phyloP scores from a whole-genome alignment of 2,797 vertebrate genomes.

The Dromococcyx pavoninus region DNA sequence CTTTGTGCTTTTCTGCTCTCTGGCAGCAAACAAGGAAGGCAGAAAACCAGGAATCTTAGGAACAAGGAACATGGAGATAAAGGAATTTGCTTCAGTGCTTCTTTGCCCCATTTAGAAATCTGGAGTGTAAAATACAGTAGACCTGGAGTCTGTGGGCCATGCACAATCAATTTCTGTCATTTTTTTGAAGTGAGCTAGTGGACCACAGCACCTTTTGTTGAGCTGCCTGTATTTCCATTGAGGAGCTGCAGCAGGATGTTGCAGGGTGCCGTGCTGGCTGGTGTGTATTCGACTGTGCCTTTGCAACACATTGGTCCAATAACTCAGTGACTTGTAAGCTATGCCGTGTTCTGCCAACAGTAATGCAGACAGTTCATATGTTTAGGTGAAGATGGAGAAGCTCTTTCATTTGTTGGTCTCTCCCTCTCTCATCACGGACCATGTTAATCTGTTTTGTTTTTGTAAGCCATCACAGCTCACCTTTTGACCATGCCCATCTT shows the following conservation, averaged over 20 bases:
- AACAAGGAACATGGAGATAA: not conserved
- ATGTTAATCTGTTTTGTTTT: not conserved
- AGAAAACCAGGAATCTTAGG: not conserved
- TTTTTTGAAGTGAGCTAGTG: not conserved
- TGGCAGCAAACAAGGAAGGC: not conserved
- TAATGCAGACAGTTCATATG: not conserved
- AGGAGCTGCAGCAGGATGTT: not conserved
- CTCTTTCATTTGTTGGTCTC: not conserved
- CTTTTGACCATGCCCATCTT: not conserved
- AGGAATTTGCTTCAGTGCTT: not conserved
- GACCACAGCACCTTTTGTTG: not conserved
- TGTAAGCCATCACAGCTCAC: not conserved
- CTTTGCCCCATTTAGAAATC: not conserved
- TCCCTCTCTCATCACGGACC: not conserved
- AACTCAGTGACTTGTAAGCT: not conserved
- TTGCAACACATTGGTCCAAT: not conserved
- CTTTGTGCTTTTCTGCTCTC: not conserved
- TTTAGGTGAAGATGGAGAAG: not conserved
- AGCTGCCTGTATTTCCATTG: not conserved
- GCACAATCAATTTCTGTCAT: accelerated
- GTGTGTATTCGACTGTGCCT: not conserved
- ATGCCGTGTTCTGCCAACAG: not conserved
- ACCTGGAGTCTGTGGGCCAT: not conserved
- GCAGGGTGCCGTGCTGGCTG: not conserved
- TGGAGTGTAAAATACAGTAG: not conserved